Percentiles rank a stretch among this genome's conserved stretches.
Conservation (phyloP, 1,140 invertebrate species). For the Danaus plexippus region DNA sequence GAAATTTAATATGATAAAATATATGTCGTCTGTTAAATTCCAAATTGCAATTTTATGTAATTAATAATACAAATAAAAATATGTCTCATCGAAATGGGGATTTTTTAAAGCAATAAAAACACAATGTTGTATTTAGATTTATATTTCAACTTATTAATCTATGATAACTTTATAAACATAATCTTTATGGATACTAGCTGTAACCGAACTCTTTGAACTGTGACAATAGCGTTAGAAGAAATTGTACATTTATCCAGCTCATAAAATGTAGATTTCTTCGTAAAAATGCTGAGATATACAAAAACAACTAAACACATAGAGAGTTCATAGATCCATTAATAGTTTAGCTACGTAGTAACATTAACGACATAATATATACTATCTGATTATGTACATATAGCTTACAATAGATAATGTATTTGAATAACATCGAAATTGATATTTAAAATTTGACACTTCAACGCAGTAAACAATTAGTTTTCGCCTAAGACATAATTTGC, state of each 20-base stretch:
- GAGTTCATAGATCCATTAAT: slow-evolving; percentile 1
- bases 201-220: too few relatives aligned
- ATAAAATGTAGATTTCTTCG: slow-evolving; percentile 61
- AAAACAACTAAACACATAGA: slow-evolving; percentile 2
- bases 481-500: slow-evolving; percentile 33
- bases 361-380: slow-evolving; percentile 48
- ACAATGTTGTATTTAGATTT: slow-evolving; percentile 38
- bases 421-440: slow-evolving; percentile 52
- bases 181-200: background rate
- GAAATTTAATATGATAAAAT: too few relatives aligned
- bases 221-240: slow-evolving; percentile 32
- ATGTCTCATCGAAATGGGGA: too few relatives aligned
- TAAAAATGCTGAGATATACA: background rate
- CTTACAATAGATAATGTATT: slow-evolving; percentile 36
- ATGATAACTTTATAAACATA: slow-evolving; percentile 56
- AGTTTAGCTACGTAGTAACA: slow-evolving; percentile 24
- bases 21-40: too few relatives aligned
- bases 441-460: slow-evolving; percentile 50
- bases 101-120: slow-evolving; percentile 25
- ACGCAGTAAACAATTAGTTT: slow-evolving; percentile 28
- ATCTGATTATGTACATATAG: slow-evolving; percentile 62
- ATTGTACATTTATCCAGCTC: slow-evolving; percentile 66
- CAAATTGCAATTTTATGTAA: too few relatives aligned
- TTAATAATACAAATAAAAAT: too few relatives aligned
- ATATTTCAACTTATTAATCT: slow-evolving; percentile 66